These are phyloP conservation scores for Piprites chloris DNA, from an alignment of 2,113 vertebrate species.

Conservation along the genomic window DNA sequence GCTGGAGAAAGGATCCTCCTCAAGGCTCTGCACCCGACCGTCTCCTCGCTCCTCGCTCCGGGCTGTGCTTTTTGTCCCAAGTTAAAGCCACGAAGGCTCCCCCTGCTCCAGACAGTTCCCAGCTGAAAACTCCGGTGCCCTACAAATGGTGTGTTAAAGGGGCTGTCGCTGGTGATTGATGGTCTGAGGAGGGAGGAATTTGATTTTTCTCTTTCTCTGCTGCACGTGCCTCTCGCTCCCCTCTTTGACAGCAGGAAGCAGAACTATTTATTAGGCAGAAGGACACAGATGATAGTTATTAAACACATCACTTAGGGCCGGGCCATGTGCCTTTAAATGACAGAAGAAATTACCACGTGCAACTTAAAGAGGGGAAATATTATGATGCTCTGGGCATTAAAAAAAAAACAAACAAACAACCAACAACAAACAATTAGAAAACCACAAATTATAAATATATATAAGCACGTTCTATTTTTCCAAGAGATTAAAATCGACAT, in stretches of 20 bases:
- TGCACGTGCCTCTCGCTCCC: slow-evolving; percentile 60
- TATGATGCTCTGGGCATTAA: not conserved
- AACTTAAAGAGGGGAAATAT: slow-evolving; percentile 23
- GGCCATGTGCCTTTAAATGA: not conserved
- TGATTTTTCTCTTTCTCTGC: slow-evolving; percentile 80
- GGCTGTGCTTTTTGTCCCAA: slow-evolving; percentile 1
- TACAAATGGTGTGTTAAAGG: slow-evolving; percentile 80
- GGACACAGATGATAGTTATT: slow-evolving; percentile 82
- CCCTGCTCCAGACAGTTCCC: slow-evolving; percentile 76
- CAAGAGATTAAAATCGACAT: not conserved
- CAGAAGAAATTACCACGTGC: not conserved
- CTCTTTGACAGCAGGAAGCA: slow-evolving; percentile 79
- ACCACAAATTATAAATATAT: not conserved
- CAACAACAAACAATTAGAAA: not conserved
- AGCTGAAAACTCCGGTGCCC: slow-evolving; percentile 78
- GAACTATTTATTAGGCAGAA: slow-evolving; percentile 72
- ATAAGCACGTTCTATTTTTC: not conserved
- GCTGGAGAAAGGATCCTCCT: not conserved
- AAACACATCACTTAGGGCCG: slow-evolving; percentile 65
- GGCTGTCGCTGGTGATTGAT: slow-evolving; percentile 89
- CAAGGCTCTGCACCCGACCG: not conserved
- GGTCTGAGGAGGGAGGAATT: slow-evolving; percentile 81
- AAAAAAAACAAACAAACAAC: too few relatives aligned
- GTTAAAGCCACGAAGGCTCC: slow-evolving; percentile 69
- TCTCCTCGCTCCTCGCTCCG: not conserved